Conservation (phyloP, 37 sponge, comb jelly and placozoan genomes). For the Diacarnus erythraeanus region DNA sequence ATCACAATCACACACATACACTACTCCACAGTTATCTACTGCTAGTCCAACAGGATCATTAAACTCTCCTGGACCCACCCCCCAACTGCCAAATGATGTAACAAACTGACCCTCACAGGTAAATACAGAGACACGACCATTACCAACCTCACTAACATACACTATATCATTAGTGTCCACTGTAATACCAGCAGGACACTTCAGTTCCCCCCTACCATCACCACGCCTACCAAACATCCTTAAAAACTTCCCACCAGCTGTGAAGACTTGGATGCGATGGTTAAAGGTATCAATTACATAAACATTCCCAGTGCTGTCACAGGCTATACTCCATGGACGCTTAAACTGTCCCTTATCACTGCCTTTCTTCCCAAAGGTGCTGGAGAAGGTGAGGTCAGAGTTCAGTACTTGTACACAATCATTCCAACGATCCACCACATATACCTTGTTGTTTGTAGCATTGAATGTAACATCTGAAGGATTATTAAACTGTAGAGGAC, state of each 20-base stretch:
- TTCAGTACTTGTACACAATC: slow-evolving; percentile 57
- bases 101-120: slow-evolving; percentile 43
- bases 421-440: slow-evolving; percentile 51
- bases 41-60: slow-evolving; percentile 50
- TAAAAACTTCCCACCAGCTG: slow-evolving; percentile 15
- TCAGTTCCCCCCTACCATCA: slow-evolving; percentile 10
- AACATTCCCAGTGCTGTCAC: slow-evolving; percentile 43
- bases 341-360: slow-evolving; percentile 49
- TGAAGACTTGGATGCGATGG: slow-evolving; percentile 61
- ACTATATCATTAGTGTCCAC: slow-evolving; percentile 23
- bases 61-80: no score
- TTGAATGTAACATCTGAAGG: slow-evolving; percentile 46
- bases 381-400: slow-evolving; percentile 39
- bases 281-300: slow-evolving; percentile 54
- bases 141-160: slow-evolving; percentile 26
- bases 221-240: slow-evolving; percentile 25
- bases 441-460: slow-evolving; percentile 18
- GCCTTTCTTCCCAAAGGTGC: slow-evolving; percentile 51
- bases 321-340: slow-evolving; percentile 34
- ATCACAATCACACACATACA: slow-evolving; percentile 44
- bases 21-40: slow-evolving; percentile 43
- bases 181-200: background rate
- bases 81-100: slow-evolving; percentile 33
- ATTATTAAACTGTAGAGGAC: slow-evolving; percentile 25
- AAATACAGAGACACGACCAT: slow-evolving; percentile 19